Base-by-base conservation (phyloP, 2,797 vertebrate species). In the Lagocephalus sceleratus region DNA sequence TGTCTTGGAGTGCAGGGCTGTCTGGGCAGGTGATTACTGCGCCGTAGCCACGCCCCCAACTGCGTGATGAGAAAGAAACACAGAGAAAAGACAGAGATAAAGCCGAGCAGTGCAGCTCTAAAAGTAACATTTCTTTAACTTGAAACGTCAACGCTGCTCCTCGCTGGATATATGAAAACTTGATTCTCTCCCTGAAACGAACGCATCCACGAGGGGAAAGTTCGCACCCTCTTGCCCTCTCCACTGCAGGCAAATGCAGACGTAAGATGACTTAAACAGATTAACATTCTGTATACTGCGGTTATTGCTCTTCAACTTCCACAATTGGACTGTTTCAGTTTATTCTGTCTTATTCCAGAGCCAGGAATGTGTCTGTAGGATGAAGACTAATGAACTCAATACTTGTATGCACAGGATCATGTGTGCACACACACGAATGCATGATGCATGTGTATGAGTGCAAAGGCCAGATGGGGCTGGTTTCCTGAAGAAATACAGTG, bases 1-100 rank as follows among this genome's bases (percentile, higher is more conserved):
- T 29, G 48, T 73, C 56, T 76, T 42, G 49, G 49, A 57, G 57
- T 42, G 26, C 46, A 67, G 54, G 35, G 81, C 76, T 71, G 73
- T 85, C 77, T 83, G 70, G 54, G 79, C 73, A 81, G 83, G 85
- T 84, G 78, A 86, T 81, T 78, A 75, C 52, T 64, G 25, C 4
- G 43, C 42, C 16, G 44, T 60, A 56, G 59, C 73, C 74, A 67
- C 78, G 32, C 85, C 54, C 5, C 58, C 53, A 54, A 66, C 63
- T 63, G 68, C n/a, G 19, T 3, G 2, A 29, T 8, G 23, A 45
- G 10, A 32, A 20, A 54, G 25, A 32, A 6, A 20, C 35, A 57
- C 1, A 43, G 22, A 57, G 23, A 11, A 43, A 17, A 42, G 51
- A n/a, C 46, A 59, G 66, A 26, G 12, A 60, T 40, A 68, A 22